Evolutionary conservation across 2,797 vertebrate species (phyloP), one percentile per base, ranked within the genome.

Genomic region (Thaleichthys pacificus): DNA sequence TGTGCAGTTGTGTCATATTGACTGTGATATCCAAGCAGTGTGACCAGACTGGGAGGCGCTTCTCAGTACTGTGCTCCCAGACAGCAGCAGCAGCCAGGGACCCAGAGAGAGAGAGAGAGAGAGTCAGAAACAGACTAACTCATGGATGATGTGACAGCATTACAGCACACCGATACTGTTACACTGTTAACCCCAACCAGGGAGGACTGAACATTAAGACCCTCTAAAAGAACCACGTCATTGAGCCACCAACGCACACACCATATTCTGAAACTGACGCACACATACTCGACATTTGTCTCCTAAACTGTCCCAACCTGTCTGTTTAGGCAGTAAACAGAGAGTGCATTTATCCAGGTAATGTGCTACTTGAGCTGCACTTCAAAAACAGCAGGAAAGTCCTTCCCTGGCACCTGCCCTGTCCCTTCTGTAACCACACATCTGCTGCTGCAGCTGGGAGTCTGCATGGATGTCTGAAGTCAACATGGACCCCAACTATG

Each of bases 141-240:
- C 28, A n/a, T 35, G 6, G 28, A 64, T 28, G 58, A 24, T 64
- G 15, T 35, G 15, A 64, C 22, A 22, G 58, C 32, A 26, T n/a
- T 9, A n/a, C 28, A 35, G 12, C 61, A 64, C 61, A 64, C 30
- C 19, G 6, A 64, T 35, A 64, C 28, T 64, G 76, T 75, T 69
- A 82, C 72, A 51, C 35, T 42, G 72, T 42, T 65, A 54, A 57
- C 61, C 30, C 24, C 24, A 28, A 28, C 61, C 61, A 32, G 61
- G 22, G 24, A 24, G 32, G n/a, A 17, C 47, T 17, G 15, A 42
- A 15, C 47, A 15, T 47, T 15, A 22, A 22, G 65, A 51, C 42
- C 5, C 32, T 35, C 6, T 35, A 35, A 35, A 35, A 35, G 8
- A 35, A 35, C 5, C 42, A 47, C 42, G 42, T 47, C 42, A 47